Evolutionary conservation across 2,797 vertebrate species (phyloP), one percentile per base, ranked within the genome.

Genomic region (Malacoctenus gilli): DNA sequence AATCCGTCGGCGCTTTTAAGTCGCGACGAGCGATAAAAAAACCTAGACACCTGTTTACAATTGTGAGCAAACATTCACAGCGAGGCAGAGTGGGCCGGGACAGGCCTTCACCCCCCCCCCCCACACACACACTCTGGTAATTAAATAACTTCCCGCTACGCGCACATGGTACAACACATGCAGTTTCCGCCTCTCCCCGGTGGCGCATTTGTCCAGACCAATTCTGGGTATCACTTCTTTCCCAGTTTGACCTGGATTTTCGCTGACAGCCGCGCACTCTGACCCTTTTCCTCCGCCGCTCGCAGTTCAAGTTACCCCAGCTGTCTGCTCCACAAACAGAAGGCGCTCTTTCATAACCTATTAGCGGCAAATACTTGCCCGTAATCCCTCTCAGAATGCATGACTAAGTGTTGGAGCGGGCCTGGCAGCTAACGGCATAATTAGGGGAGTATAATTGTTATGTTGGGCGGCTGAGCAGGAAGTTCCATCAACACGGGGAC

Each of bases 401-500:
- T 68, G 74, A 75, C 79, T 55, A 75, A 83, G 77, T 75, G 75
- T 70, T 44, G 64, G 74, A 70, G 72, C 54, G 16, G 67, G 78
- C 55, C 74, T 75, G 82, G 56, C 64, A 55, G 60, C 75, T 68
- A 56, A 73, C 44, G 4, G 41, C 55, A 58, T 82, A 75, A 84
- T 85, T 85, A 86, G 74, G 68, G 60, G 28, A 5, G 28, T 69
- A 75, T 84, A 79, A 86, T 85, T 75, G 80, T 86, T 69, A 84
- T 81, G 75, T 61, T 48, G 60, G 76, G n/a, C 78, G 76, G 67
- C 52, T 60, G 76, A 75, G 61, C 72, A 85, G 80, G 85, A 86
- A 89, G 80, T 36, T 9, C 50, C 8, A 77, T 77, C 69, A 70
- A 72, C 74, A 46, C 19, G 0, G 14, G 48, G 65, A 71, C 54